These are phyloP conservation scores for Hoplodrina ambigua DNA, from an alignment of 2,888 invertebrate genomes.

Conservation along the genomic window DNA sequence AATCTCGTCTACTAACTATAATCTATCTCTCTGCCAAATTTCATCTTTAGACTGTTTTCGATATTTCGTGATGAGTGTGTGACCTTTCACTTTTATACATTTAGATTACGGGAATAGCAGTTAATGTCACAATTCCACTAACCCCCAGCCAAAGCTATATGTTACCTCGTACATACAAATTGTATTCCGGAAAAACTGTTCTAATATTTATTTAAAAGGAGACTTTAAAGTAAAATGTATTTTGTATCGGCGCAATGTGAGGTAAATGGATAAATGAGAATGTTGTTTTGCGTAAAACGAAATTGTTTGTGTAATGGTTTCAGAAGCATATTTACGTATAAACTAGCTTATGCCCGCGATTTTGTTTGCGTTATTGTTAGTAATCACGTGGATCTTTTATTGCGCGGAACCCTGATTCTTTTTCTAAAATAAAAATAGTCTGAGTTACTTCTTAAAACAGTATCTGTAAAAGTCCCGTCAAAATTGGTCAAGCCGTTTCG, in stretches of 20 bases:
- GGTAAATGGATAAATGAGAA: conserved; percentile 34
- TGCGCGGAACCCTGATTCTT: no score
- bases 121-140: conserved; percentile 29
- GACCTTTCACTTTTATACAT: no score
- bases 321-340: conserved; percentile 9
- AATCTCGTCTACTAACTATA: no score
- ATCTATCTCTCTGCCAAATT: no score
- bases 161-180: conserved; percentile 22
- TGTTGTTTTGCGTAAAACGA: conserved; percentile 12
- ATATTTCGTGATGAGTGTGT: no score
- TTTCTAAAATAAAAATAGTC: no score
- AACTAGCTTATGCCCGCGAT: not conserved
- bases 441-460: no score
- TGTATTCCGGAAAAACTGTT: conserved; percentile 25
- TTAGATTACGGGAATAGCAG: conserved; percentile 17
- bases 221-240: conserved; percentile 36
- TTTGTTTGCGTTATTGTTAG: no score
- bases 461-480: no score
- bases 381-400: no score
- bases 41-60: no score
- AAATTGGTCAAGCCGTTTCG: no score
- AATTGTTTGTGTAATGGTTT: conserved; percentile 23
- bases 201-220: conserved; percentile 39
- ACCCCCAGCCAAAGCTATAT: conserved; percentile 17
- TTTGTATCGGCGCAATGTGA: conserved; percentile 22